phyloP scores from a whole-genome alignment of 2,888 invertebrate genomes.

The Eristalinus aeneus region DNA sequence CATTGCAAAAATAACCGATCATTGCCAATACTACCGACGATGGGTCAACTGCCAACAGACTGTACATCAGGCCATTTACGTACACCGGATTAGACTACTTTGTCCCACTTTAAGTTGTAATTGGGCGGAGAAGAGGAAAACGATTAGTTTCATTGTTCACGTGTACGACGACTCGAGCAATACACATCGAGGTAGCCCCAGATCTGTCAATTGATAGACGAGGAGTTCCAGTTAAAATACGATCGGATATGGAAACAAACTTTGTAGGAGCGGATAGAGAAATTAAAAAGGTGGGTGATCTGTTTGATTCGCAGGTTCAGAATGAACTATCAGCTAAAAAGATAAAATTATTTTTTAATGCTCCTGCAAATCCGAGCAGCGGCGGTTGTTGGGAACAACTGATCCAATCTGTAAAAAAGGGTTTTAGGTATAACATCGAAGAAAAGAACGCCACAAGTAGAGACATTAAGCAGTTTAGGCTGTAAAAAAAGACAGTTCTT shows the following conservation, averaged over 20 bases:
- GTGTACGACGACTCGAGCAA: constrained; percentile 30
- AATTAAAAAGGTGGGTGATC: constrained; percentile 22
- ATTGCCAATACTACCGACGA: too few relatives aligned
- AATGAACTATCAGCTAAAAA: constrained; percentile 2
- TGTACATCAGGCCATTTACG: constrained; percentile 64
- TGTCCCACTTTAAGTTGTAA: constrained; percentile 54
- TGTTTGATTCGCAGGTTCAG: constrained; percentile 30
- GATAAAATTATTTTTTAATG: not conserved
- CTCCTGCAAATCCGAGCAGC: constrained; percentile 24
- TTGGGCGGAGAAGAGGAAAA: constrained; percentile 67
- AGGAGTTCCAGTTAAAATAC: constrained; percentile 28
- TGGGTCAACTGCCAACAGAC: too few relatives aligned
- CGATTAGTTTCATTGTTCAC: constrained; percentile 66
- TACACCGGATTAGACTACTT: constrained; percentile 64
- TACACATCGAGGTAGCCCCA: constrained; percentile 31
- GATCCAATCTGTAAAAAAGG: constrained; percentile 49
- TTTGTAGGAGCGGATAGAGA: constrained; percentile 45
- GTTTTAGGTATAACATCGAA: too few relatives aligned
- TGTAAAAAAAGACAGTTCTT: too few relatives aligned
- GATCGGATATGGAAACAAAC: constrained; percentile 52
- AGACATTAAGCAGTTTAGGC: too few relatives aligned
- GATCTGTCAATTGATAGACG: constrained; percentile 43
- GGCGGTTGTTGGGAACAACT: constrained; percentile 71
- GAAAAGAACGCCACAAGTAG: too few relatives aligned
- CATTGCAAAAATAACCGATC: too few relatives aligned